A percentile compares a stretch with the other conserved stretches of the same genome.
phyloP scores from a whole-genome alignment of 2,113 vertebrate species.

The Trochalopteron elliotii region DNA sequence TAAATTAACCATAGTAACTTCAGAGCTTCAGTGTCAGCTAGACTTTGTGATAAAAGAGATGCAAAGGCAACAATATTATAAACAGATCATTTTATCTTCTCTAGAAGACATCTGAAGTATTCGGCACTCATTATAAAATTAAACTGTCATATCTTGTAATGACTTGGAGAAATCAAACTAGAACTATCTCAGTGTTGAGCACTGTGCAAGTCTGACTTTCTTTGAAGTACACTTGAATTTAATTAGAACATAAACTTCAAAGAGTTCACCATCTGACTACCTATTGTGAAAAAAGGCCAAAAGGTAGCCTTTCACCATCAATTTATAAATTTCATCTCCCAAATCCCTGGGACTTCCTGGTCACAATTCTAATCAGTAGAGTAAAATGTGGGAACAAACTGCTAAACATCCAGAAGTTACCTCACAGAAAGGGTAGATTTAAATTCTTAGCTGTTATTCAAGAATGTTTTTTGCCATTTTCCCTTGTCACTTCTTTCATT shows the following conservation, averaged over 20 bases:
- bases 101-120: neutral
- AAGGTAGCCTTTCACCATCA: neutral
- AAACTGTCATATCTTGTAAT: constrained; percentile 4
- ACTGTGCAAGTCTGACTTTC: neutral
- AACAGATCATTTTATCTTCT: neutral
- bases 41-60: neutral
- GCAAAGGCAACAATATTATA: neutral
- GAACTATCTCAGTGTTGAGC: neutral
- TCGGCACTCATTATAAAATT: constrained; percentile 17
- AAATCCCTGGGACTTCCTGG: neutral
- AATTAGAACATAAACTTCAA: constrained; percentile 45
- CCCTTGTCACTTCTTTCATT: neutral
- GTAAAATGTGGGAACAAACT: neutral
- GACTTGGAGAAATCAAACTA: neutral
- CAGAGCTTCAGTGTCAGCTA: neutral
- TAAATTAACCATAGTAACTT: neutral
- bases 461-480: neutral
- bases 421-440: neutral
- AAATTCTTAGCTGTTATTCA: neutral
- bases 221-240: constrained; percentile 24
- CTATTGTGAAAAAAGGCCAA: constrained; percentile 29
- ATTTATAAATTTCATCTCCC: neutral
- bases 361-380: neutral
- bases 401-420: neutral
- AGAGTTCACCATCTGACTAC: neutral